Evolutionary conservation across 2,113 vertebrate genomes (phyloP).

Genomic region (Thamnaconus septentrionalis): DNA sequence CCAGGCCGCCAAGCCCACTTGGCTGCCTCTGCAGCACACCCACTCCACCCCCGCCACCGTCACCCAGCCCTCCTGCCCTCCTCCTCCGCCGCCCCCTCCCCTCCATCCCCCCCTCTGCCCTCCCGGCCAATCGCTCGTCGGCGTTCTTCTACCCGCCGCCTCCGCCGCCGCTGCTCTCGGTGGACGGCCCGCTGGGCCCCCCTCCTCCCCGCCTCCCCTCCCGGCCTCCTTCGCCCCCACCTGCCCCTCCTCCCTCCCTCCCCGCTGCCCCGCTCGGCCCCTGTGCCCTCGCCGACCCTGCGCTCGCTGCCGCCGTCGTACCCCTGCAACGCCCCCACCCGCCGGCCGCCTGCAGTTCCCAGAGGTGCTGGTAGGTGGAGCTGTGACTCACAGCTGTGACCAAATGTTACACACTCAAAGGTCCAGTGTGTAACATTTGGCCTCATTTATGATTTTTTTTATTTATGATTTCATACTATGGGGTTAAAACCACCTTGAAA

Average conservation of each 20-base stretch:
- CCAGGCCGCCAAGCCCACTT: conserved; percentile 75
- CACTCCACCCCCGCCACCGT: conserved; percentile 41
- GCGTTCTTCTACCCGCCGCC: conserved; percentile 61
- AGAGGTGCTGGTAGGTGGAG: conserved; percentile 62
- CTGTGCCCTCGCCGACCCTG: conserved; percentile 67
- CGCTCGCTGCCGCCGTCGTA: conserved; percentile 79
- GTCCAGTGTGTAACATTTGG: neutral
- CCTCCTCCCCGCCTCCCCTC: conserved; percentile 67
- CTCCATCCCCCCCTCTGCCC: conserved; percentile 51
- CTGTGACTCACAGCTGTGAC: neutral
- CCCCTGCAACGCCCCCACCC: conserved; percentile 71
- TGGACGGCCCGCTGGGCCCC: conserved; percentile 63
- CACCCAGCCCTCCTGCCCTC: conserved; percentile 50
- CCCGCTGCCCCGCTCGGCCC: conserved; percentile 75
- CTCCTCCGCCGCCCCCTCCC: conserved; percentile 69
- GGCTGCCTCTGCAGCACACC: conserved; percentile 70
- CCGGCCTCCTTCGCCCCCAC: conserved; percentile 55
- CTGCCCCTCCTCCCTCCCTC: conserved; percentile 55
- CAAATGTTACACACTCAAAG: too few relatives aligned
- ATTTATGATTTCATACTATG: too few relatives aligned
- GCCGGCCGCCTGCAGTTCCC: conserved; percentile 76
- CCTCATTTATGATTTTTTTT: too few relatives aligned
- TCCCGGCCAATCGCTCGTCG: conserved; percentile 62
- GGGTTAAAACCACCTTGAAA: too few relatives aligned
- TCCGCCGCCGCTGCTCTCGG: conserved; percentile 43